These are phyloP conservation scores for Etheostoma cragini DNA, from an alignment of 2,113 vertebrate genomes.

Conservation along the genomic window DNA sequence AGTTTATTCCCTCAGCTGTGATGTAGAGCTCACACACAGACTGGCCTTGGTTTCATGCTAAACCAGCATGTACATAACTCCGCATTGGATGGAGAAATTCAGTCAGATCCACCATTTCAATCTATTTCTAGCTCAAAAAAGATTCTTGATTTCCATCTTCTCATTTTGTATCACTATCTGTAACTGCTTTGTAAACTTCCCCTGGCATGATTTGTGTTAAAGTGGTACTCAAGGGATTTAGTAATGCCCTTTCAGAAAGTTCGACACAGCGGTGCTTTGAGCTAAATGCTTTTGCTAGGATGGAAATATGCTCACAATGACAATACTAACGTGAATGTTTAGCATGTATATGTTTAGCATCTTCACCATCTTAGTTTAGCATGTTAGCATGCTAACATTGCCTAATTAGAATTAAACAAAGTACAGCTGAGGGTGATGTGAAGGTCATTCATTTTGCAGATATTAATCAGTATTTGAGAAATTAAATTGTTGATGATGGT, in stretches of 20 bases:
- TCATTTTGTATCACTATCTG: neutral
- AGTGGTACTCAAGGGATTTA: neutral
- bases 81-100: neutral
- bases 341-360: neutral
- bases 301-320: neutral
- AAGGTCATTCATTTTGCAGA: neutral
- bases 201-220: neutral
- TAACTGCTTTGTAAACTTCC: neutral
- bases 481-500: neutral
- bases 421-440: neutral
- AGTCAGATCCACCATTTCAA: neutral
- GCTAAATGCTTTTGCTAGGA: neutral
- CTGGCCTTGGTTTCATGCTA: conserved; percentile 26
- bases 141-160: neutral
- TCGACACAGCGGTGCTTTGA: neutral
- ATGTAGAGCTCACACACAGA: conserved; percentile 27
- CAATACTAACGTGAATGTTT: neutral
- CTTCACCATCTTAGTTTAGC: neutral
- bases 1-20: conserved; percentile 51
- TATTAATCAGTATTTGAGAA: neutral
- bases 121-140: neutral
- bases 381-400: neutral
- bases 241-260: neutral
- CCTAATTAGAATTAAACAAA: neutral
- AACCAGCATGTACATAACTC: conserved; percentile 12